Conservation (phyloP, 2,888 invertebrate genomes). For the Pyrrhia umbra region DNA sequence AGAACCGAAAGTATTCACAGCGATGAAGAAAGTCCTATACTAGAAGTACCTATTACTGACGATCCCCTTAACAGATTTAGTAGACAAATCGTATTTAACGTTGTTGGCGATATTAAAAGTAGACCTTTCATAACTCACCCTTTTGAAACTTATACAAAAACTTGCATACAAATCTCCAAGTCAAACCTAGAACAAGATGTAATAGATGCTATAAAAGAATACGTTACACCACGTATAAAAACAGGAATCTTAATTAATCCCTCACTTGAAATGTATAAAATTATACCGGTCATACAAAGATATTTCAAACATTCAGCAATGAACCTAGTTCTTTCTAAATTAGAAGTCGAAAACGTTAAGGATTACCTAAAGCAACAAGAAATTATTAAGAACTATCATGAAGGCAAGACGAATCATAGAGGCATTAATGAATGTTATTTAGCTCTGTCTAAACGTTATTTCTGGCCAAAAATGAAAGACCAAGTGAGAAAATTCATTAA, state of each 20-base stretch:
- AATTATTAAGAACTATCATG: constrained; percentile 9
- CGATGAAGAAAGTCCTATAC: constrained; percentile 1
- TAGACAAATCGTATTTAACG: neutral
- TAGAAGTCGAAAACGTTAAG: constrained; percentile 5
- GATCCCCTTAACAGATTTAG: constrained; percentile 4
- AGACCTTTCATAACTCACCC: neutral
- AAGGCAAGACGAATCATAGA: constrained; percentile 9
- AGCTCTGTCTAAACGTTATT: neutral
- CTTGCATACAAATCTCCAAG: neutral
- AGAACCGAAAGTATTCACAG: neutral
- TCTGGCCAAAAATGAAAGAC: constrained; percentile 18
- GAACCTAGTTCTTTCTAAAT: constrained; percentile 7
- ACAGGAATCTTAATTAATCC: neutral
- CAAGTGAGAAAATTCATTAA: constrained; percentile 1
- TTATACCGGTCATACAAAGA: neutral
- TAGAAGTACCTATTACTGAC: constrained; percentile 3
- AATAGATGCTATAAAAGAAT: neutral
- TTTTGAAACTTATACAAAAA: neutral
- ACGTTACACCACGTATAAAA: neutral
- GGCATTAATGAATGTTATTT: constrained; percentile 17
- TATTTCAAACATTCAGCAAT: neutral
- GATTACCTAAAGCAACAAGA: constrained; percentile 12
- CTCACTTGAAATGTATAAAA: neutral
- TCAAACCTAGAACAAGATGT: neutral
- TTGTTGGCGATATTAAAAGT: constrained; percentile 2